These are phyloP conservation scores for Anagrus nilaparvatae DNA, from an alignment of 1,140 invertebrate genomes.

Conservation along the genomic window DNA sequence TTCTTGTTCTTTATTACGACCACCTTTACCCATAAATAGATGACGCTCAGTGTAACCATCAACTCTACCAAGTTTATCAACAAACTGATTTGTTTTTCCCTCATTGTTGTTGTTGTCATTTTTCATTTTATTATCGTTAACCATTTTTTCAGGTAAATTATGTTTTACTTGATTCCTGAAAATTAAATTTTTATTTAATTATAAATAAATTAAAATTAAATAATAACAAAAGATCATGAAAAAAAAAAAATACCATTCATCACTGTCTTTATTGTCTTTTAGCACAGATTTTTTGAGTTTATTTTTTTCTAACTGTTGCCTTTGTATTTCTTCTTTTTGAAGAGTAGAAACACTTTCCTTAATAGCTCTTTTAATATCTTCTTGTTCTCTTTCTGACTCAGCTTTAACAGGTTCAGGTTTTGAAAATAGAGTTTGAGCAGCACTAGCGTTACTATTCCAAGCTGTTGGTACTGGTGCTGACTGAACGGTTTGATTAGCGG, in stretches of 20 bases:
- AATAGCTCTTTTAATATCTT: conserved; percentile 8
- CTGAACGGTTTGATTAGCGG: background rate
- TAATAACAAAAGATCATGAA: background rate
- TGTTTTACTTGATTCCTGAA: conserved; percentile 8
- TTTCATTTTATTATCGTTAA: too few relatives aligned
- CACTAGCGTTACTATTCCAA: conserved; percentile 15
- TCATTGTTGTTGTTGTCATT: background rate
- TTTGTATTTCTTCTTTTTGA: conserved; percentile 14
- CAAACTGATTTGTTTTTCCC: conserved; percentile 14
- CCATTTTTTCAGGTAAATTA: conserved; percentile 2
- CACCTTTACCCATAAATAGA: conserved; percentile 17
- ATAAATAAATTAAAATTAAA: background rate
- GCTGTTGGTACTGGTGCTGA: background rate
- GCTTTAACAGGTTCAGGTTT: conserved; percentile 8
- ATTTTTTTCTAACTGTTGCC: conserved; percentile 5
- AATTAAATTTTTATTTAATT: background rate
- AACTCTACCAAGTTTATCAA: conserved; percentile 18
- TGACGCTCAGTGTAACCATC: conserved; percentile 13
- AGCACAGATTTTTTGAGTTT: background rate
- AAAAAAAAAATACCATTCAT: conserved; percentile 14
- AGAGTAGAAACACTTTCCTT: conserved; percentile 18
- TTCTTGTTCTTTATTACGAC: conserved; percentile 19
- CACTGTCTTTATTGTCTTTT: conserved; percentile 5
- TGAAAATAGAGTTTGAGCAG: conserved; percentile 10
- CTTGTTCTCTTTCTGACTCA: conserved; percentile 10